Evolutionary conservation across 2,113 vertebrate species (phyloP).

Genomic region (Podilymbus podiceps): DNA sequence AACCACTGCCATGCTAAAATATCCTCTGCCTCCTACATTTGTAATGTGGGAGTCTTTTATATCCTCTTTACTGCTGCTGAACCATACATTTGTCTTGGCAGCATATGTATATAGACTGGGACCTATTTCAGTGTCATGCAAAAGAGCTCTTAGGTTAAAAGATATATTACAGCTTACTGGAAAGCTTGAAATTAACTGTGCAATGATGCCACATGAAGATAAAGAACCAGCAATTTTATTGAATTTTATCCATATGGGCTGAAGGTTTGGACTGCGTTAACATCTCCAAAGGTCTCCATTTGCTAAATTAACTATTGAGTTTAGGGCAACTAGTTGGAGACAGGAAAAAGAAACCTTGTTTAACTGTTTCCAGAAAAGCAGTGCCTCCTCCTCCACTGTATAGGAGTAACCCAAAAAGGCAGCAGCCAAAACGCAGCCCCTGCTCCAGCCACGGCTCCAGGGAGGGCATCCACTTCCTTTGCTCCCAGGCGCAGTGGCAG

Average conservation of each 20-base stretch:
- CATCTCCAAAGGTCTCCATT: not conserved
- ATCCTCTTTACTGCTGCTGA: constrained; percentile 57
- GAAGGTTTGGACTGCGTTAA: not conserved
- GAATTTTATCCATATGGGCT: constrained; percentile 30
- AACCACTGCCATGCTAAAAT: constrained; percentile 66
- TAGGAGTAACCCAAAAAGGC: not conserved
- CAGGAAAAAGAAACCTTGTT: not conserved
- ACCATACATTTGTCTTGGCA: constrained; percentile 65
- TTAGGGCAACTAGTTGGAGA: not conserved
- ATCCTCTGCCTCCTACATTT: constrained; percentile 67
- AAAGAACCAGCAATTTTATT: constrained; percentile 33
- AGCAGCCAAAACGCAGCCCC: not conserved
- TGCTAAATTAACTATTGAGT: not conserved
- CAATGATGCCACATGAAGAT: constrained; percentile 7
- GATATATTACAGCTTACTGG: constrained; percentile 54
- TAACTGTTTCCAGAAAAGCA: not conserved
- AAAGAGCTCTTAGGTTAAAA: constrained; percentile 56
- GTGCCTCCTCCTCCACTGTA: not conserved
- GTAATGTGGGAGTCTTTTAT: constrained; percentile 64
- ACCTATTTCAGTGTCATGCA: constrained; percentile 60
- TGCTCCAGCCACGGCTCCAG: not conserved
- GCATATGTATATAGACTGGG: constrained; percentile 36
- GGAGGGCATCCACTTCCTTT: not conserved
- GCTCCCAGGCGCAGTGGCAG: not conserved
- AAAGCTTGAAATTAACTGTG: constrained; percentile 46